Base-by-base conservation (phyloP, 2,888 invertebrate genomes). In the Drosophila nr. medialis region DNA sequence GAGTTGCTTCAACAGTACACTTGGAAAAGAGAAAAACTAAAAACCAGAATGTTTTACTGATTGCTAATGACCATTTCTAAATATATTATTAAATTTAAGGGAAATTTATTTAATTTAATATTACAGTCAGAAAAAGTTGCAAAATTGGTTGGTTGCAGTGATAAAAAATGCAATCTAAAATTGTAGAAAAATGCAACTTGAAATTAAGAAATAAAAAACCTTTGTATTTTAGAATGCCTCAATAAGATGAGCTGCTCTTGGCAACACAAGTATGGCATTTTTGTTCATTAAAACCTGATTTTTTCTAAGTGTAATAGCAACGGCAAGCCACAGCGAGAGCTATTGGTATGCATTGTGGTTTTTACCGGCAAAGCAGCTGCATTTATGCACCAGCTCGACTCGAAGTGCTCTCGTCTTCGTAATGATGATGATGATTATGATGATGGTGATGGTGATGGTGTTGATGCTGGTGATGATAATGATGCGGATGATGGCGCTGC, bases 341-440 rank as follows among this genome's bases (percentile, higher is more conserved):
- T 63, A 58, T 60, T 32, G 38, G 32, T 45, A 34, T 36, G 56
- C 34, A 29, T 59, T 30, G 42, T 27, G 30, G 58, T 24, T 50
- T 53, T 45, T 27, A 30, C 27, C 18, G 45, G 38, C 18, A n/a
- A 48, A 59, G 66, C 66, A 66, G 38, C 36, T 71, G 64, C 72
- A 71, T 60, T 80, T 80, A 80, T 76, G 77, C 77, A 66, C 61
- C 61, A 50, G 29, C 69, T 55, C 38, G 50, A 64, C 56, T 71
- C 66, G 53, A 75, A 73, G 78, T 77, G 78, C 27, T 56, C 53
- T 49, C 59, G 49, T 55, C 49, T 58, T 59, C 30, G 50, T 50
- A 30, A 32, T 32, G 40, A 65, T 53, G 21, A 59, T 32, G 51
- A 59, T 34, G 55, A 50, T 32, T 49, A 32, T 68, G 40, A 27